Evolutionary conservation across 2,888 invertebrate genomes (phyloP).

Genomic region (Aethes cnicana): DNA sequence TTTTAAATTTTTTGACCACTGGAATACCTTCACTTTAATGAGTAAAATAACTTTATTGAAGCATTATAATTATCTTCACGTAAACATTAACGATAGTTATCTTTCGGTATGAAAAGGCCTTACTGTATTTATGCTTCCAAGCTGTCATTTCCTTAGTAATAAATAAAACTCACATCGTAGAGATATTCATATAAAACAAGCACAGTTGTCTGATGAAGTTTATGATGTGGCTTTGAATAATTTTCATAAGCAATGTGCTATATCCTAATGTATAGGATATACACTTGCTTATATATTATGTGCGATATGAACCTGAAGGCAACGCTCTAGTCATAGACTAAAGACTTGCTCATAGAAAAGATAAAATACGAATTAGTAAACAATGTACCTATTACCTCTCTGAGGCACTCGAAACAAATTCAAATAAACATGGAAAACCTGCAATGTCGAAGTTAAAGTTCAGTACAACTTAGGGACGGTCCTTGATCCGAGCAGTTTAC

Average conservation of each 20-base stretch:
- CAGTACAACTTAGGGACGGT: too few species aligned
- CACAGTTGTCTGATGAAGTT: slow-evolving; percentile 4
- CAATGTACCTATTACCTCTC: not conserved
- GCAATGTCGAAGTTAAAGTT: too few species aligned
- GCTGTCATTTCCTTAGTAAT: slow-evolving; percentile 19
- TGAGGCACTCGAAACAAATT: not conserved
- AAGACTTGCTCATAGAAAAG: not conserved
- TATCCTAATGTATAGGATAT: slow-evolving; percentile 14
- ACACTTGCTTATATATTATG: too few species aligned
- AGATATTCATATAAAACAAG: slow-evolving; percentile 2
- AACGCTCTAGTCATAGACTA: slow-evolving; percentile 9
- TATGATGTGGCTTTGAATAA: slow-evolving; percentile 16
- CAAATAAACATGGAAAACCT: too few species aligned
- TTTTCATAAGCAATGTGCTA: slow-evolving; percentile 11
- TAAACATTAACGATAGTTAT: slow-evolving; percentile 4
- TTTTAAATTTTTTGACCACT: too few species aligned
- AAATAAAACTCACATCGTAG: slow-evolving; percentile 14
- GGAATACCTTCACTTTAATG: too few species aligned
- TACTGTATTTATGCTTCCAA: slow-evolving; percentile 1
- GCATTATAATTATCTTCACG: too few species aligned
- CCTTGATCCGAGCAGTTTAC: too few species aligned
- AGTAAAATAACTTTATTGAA: too few species aligned
- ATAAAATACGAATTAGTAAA: too few species aligned
- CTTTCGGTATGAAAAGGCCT: not conserved
- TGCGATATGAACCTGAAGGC: slow-evolving; percentile 15